Evolutionary conservation across 2,797 vertebrate genomes (phyloP).

Genomic region (Chlorospingus semifuscus): DNA sequence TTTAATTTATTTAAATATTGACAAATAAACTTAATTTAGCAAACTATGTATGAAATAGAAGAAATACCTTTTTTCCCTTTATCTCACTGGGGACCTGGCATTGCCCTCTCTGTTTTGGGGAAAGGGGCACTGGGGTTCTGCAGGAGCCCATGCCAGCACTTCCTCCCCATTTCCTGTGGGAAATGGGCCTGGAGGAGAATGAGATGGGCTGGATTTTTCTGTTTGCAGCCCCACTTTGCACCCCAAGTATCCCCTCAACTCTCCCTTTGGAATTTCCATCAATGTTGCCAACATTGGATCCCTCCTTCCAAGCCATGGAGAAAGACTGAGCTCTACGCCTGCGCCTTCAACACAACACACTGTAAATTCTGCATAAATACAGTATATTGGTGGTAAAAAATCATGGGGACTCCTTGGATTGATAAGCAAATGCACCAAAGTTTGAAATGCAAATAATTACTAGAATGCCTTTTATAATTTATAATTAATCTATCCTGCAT

Average conservation of each 20-base stretch:
- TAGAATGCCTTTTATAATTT: neutral
- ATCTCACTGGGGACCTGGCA: neutral
- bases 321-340: neutral
- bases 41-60: neutral
- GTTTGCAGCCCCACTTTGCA: neutral
- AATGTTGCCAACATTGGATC: neutral
- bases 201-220: neutral
- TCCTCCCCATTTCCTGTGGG: neutral
- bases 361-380: neutral
- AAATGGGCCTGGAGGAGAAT: neutral
- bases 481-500: neutral
- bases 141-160: neutral
- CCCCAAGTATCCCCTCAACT: neutral
- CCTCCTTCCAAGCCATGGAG: neutral
- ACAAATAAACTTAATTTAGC: neutral
- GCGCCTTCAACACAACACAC: neutral
- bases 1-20: neutral
- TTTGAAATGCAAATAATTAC: neutral
- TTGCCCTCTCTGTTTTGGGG: neutral
- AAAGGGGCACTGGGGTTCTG: neutral
- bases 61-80: neutral
- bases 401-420: neutral
- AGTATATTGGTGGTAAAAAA: neutral
- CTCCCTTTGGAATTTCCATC: conserved; percentile 46
- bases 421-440: neutral